A percentile compares a stretch with the other conserved stretches of the same genome.
Evolutionary conservation across 2,113 vertebrate species (phyloP).

Genomic region (Tilapia sparmanii): DNA sequence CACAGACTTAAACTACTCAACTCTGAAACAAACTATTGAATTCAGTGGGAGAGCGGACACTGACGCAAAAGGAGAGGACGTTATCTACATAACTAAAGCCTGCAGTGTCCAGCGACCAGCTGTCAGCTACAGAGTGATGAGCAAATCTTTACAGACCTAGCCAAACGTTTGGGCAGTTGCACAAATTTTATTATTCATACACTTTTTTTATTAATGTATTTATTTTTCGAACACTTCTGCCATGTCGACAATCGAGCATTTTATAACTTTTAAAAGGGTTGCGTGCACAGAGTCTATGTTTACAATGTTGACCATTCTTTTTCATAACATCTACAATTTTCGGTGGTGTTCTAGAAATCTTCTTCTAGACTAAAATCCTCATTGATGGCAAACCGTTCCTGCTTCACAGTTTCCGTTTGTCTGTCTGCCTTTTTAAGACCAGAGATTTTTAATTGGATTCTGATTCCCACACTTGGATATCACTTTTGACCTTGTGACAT

Average conservation of each 20-base stretch:
- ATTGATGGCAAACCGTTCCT: too few relatives aligned
- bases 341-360: neutral
- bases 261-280: neutral
- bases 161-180: neutral
- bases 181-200: neutral
- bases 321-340: neutral
- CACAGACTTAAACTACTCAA: neutral
- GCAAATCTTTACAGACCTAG: neutral
- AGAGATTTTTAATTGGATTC: too few relatives aligned
- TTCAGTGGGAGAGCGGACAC: neutral
- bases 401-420: too few relatives aligned
- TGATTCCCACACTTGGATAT: too few relatives aligned
- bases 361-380: too few relatives aligned
- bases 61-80: neutral
- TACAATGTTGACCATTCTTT: neutral
- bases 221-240: neutral
- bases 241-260: neutral
- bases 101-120: neutral
- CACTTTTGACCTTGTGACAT: neutral
- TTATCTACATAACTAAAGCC: neutral
- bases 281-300: neutral
- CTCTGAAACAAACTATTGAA: neutral
- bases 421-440: too few relatives aligned
- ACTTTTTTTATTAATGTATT: neutral
- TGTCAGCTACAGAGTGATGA: neutral